These are phyloP conservation scores for Stenurella melanura DNA, from an alignment of 2,888 invertebrate genomes.

Conservation along the genomic window DNA sequence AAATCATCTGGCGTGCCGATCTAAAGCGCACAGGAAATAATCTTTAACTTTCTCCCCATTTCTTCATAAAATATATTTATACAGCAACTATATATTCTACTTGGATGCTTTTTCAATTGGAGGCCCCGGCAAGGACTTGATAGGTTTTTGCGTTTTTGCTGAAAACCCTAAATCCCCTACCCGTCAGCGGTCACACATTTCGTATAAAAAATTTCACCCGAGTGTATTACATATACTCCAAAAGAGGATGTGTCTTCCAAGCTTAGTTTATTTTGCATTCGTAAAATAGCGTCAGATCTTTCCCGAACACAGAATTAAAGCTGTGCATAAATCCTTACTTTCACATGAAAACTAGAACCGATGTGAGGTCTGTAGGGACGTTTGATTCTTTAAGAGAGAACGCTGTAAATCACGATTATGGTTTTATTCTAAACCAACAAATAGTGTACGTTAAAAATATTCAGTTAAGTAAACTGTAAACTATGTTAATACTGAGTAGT, in stretches of 20 bases:
- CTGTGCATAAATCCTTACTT: conserved; percentile 17
- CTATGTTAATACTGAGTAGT: too few relatives aligned
- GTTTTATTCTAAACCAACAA: not conserved
- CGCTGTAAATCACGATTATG: conserved; percentile 3
- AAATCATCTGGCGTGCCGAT: conserved; percentile 27
- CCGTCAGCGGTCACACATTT: conserved; percentile 52
- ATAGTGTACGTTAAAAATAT: too few relatives aligned
- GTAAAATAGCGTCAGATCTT: conserved; percentile 30
- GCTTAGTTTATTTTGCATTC: conserved; percentile 48
- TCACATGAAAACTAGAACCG: conserved; percentile 3
- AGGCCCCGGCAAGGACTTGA: conserved; percentile 21
- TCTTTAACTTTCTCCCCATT: conserved; percentile 32
- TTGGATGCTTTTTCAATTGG: conserved; percentile 38
- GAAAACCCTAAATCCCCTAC: conserved; percentile 43
- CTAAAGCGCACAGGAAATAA: conserved; percentile 24
- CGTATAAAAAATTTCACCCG: conserved; percentile 53
- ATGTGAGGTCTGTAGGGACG: not conserved
- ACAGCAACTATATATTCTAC: conserved; percentile 34
- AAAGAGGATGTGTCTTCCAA: conserved; percentile 43
- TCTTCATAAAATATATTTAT: conserved; percentile 40
- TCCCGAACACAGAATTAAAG: conserved; percentile 28
- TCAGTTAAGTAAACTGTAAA: too few relatives aligned
- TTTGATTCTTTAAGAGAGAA: not conserved
- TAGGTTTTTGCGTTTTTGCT: conserved; percentile 45
- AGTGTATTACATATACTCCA: conserved; percentile 49